A percentile compares a stretch with the other conserved stretches of the same genome.
Evolutionary conservation across 2,888 invertebrate genomes (phyloP).

Genomic region (Drosophila kambysellisi): DNA sequence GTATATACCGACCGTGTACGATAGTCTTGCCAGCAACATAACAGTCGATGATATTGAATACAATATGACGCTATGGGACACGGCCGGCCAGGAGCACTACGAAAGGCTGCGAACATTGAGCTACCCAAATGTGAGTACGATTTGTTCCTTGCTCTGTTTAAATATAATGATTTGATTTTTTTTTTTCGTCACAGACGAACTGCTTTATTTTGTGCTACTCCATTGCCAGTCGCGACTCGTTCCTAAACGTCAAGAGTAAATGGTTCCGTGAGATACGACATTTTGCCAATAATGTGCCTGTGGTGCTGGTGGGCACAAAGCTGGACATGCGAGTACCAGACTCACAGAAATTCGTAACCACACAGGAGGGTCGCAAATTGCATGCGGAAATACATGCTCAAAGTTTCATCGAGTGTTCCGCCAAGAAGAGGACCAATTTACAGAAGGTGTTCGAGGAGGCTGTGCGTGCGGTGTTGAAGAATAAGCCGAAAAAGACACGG

Average conservation of each 20-base stretch:
- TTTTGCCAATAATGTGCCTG: slow-evolving; percentile 91
- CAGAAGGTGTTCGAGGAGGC: slow-evolving; percentile 92
- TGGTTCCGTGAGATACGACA: slow-evolving; percentile 95
- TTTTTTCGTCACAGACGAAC: slow-evolving; percentile 89
- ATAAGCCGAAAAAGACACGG: slow-evolving; percentile 85
- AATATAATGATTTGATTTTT: not conserved
- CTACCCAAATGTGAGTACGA: slow-evolving; percentile 91
- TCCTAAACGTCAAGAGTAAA: slow-evolving; percentile 92
- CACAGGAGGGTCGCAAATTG: slow-evolving; percentile 91
- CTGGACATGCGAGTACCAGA: slow-evolving; percentile 88
- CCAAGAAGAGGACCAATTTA: slow-evolving; percentile 90
- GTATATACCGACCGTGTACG: slow-evolving; percentile 97
- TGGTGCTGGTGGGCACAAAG: slow-evolving; percentile 94
- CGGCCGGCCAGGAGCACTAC: slow-evolving; percentile 95
- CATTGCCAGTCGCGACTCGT: slow-evolving; percentile 91
- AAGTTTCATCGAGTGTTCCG: slow-evolving; percentile 92
- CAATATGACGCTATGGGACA: slow-evolving; percentile 95
- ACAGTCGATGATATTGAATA: slow-evolving; percentile 92
- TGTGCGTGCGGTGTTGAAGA: slow-evolving; percentile 88
- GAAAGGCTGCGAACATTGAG: slow-evolving; percentile 94
- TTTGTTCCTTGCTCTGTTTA: not conserved
- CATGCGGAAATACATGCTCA: slow-evolving; percentile 91
- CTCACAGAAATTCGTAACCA: slow-evolving; percentile 87
- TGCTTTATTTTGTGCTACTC: slow-evolving; percentile 95
- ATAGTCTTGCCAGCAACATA: slow-evolving; percentile 93